Evolutionary conservation across 2,888 invertebrate species (phyloP), one percentile per base, ranked within the genome.

Genomic region (Sturmia bella): DNA sequence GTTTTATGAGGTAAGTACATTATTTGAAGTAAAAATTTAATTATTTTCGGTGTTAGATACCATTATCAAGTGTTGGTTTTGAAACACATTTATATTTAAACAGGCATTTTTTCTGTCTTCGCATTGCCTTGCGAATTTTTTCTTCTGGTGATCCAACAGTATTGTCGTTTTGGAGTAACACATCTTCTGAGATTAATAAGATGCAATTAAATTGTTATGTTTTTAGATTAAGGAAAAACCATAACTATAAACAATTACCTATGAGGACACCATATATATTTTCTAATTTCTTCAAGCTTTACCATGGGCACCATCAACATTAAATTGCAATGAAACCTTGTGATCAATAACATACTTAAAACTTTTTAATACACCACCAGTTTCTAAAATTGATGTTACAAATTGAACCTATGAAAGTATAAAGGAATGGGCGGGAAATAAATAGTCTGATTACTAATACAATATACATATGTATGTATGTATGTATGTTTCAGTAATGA

Each of bases 331-430:
- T n/a, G n/a, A 15, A 57, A 57, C 57, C 57, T 57, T 57, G 57
- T 57, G 17, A 57, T 57, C 57, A 57, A 57, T 57, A 57, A 37
- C 37, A 37, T 37, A 57, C 6, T 57, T 57, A 17, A 57, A 57
- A 57, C 57, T 57, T 57, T 57, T 57, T 37, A 57, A 57, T 17
- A 57, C 37, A 57, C 32, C 57, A 37, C 12, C 57, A 57, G 57
- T 57, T 57, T 57, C 19, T 57, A 57, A 17, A 57, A 57, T 57
- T 57, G 57, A 57, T 57, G 15, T 57, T 11, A 57, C 57, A 57
- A 17, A 32, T 57, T 57, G 37, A 57, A 57, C 50, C 5, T 17
- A 48, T 43, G n/a, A 43, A 43, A n/a, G 50, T 50, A 50, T 50
- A 17, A 50, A 50, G 21, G 50, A 50, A 21, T 17, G 50, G 50